These are phyloP conservation scores for Campylomormyrus numenius DNA, from an alignment of 2,113 vertebrate species.

Conservation along the genomic window DNA sequence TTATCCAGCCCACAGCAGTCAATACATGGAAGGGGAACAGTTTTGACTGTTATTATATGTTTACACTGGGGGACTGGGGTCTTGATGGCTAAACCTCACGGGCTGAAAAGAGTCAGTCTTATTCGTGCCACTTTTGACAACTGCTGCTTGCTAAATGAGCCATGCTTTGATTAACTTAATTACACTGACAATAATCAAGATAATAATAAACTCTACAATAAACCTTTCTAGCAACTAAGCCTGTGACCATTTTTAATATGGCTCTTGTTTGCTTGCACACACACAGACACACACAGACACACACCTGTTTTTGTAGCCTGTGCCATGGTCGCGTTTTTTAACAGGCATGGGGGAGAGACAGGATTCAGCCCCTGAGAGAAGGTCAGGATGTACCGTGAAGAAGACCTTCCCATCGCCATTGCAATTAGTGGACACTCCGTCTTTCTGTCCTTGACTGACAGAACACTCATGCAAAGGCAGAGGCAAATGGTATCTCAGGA, in stretches of 20 bases:
- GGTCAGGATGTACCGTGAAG: background rate
- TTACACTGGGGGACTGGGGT: conserved; percentile 20
- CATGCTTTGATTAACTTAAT: conserved; percentile 15
- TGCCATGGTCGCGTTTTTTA: background rate
- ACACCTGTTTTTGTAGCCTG: background rate
- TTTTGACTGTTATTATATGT: conserved; percentile 9
- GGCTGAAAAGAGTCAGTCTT: conserved; percentile 16
- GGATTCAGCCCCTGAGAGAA: background rate
- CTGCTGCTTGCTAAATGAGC: conserved; percentile 13
- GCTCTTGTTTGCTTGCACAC: background rate
- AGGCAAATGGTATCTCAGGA: background rate
- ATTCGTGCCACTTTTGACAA: background rate
- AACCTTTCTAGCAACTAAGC: conserved; percentile 10
- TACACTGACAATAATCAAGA: conserved; percentile 15
- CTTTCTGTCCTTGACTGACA: background rate
- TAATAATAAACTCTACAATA: background rate
- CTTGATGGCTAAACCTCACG: conserved; percentile 11
- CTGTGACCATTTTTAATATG: conserved; percentile 15
- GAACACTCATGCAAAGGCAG: background rate
- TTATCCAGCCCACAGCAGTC: conserved; percentile 43
- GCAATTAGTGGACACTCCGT: background rate
- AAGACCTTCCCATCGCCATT: background rate
- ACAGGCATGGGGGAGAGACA: background rate
- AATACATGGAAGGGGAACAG: conserved; percentile 48
- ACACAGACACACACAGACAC: background rate